Conservation (phyloP, 2,797 vertebrate species). For the Poecilia wingei region DNA sequence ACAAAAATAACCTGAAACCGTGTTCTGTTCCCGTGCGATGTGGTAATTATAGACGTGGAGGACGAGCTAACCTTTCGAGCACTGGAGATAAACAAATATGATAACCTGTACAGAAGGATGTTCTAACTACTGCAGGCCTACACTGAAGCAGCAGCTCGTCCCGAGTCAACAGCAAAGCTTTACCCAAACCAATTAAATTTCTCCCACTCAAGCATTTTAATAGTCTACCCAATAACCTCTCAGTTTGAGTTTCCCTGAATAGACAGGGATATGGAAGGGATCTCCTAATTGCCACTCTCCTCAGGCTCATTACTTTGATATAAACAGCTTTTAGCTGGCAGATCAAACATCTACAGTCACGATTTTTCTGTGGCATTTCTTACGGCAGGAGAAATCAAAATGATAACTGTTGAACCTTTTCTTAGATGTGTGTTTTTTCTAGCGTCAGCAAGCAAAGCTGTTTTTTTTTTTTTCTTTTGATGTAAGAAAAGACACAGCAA, state of each 20-base stretch:
- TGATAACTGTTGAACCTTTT: slow-evolving; percentile 50
- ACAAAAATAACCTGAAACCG: slow-evolving; percentile 10
- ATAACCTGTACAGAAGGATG: slow-evolving; percentile 51
- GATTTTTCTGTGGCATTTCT: slow-evolving; percentile 62
- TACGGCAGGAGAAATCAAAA: slow-evolving; percentile 51
- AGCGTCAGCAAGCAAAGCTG: slow-evolving; percentile 38
- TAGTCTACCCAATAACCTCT: slow-evolving; percentile 73
- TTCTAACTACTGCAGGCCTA: slow-evolving; percentile 32
- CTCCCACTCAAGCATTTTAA: slow-evolving; percentile 72
- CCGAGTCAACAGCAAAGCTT: slow-evolving; percentile 63
- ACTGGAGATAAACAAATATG: slow-evolving; percentile 54
- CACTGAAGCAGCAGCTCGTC: slow-evolving; percentile 44
- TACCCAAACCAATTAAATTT: slow-evolving; percentile 74
- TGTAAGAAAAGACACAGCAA: slow-evolving; percentile 39
- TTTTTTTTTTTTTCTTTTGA: slow-evolving; percentile 21
- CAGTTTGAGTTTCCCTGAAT: slow-evolving; percentile 67
- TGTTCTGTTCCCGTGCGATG: slow-evolving; percentile 21
- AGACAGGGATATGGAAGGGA: slow-evolving; percentile 69
- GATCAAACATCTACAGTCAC: slow-evolving; percentile 63
- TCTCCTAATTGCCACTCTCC: slow-evolving; percentile 76
- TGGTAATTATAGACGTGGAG: slow-evolving; percentile 45
- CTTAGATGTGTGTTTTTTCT: slow-evolving; percentile 38
- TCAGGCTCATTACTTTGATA: slow-evolving; percentile 78
- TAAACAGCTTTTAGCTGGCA: slow-evolving; percentile 74
- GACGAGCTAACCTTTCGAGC: slow-evolving; percentile 55